These are phyloP conservation scores for Natrix natrix DNA, from an alignment of 2,797 vertebrate genomes.

Conservation along the genomic window DNA sequence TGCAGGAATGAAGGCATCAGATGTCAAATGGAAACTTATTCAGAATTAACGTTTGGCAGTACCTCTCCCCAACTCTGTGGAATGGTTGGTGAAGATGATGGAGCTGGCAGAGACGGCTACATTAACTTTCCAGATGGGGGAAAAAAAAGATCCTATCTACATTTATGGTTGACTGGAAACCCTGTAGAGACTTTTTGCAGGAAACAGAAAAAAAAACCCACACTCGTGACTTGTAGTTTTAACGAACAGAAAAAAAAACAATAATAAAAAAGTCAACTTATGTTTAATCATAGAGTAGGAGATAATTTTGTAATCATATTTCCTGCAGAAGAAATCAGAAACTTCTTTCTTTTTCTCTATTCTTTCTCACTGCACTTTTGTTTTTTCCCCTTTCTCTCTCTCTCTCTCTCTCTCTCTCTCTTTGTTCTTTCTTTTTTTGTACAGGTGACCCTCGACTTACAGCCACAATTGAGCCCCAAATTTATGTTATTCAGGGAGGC, in stretches of 20 bases:
- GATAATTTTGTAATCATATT: not conserved
- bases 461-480: not conserved
- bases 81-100: not conserved
- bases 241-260: not conserved
- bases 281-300: not conserved
- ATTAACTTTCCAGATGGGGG: not conserved
- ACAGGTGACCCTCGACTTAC: not conserved
- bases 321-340: not conserved
- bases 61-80: not conserved
- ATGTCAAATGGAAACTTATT: not conserved
- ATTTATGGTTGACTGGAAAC: not conserved
- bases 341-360: not conserved
- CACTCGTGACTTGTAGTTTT: not conserved
- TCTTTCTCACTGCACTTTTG: not conserved
- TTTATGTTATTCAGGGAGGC: not conserved
- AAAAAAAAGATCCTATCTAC: not conserved
- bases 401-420: too few relatives aligned
- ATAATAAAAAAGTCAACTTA: not conserved
- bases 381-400: not conserved
- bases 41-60: not conserved
- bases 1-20: slow-evolving; percentile 17
- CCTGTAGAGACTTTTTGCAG: not conserved
- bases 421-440: not conserved
- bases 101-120: not conserved
- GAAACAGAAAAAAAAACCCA: not conserved